Evolutionary conservation across 2,113 vertebrate species (phyloP), one percentile per base, ranked within the genome.

Genomic region (Heterocephalus glaber): DNA sequence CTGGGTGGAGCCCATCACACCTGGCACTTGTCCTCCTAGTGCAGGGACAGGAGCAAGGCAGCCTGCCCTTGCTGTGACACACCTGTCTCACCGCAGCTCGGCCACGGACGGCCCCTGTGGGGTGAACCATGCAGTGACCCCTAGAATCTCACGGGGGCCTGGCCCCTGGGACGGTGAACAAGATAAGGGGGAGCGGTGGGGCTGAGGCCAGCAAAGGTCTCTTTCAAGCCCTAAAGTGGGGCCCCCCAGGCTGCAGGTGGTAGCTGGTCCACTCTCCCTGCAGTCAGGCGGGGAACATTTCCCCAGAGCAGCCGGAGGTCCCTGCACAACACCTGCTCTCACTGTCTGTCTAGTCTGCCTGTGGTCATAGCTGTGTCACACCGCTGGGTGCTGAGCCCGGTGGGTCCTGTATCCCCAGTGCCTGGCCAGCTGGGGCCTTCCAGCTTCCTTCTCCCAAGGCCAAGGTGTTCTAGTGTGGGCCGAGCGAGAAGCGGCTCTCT

Each of bases 321-420:
- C 65, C 3, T 33, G 0, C 74, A 28, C 7, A 24, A 49, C 14
- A 47, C 44, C 44, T 7, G 11, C 41, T 3, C 44, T 47, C 26
- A 14, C 20, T 41, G 35, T n/a, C n/a, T 22, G 5, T 10, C 47
- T 0, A 0, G 35, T n/a, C n/a, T 22, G 5, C 7, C 47, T 0
- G 0, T 12, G 38, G 56, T 7, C 90, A 14, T 2, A 0, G 56
- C 10, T 81, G 20, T 30, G 0, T 33, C 22, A 2, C 1, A 0
- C 16, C 66, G 2, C 74, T 14, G 3, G 76, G 38, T 47, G 5
- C 81, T 3, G 4, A n/a, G 11, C 2, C 13, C 38, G 0, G 9
- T 1, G 30, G 35, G 33, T 19, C 38, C 41, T 3, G 14, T 4
- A 24, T 33, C n/a, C n/a, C 22, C n/a, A 2, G n/a, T 0, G 0